Evolutionary conservation across 2,888 invertebrate genomes (phyloP).

Genomic region (Plemyria rubiginata): DNA sequence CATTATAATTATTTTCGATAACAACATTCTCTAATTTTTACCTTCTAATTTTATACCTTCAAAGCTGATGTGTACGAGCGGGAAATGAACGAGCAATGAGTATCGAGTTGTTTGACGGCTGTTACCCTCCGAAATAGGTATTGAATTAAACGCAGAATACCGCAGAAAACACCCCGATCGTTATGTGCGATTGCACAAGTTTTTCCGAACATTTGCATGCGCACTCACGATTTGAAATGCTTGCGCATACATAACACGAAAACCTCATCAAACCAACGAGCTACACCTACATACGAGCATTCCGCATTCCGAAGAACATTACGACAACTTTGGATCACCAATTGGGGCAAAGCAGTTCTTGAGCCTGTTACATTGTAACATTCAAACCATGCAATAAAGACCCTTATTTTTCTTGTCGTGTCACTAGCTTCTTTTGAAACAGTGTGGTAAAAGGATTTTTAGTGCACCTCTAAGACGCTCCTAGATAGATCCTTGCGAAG

Average conservation of each 20-base stretch:
- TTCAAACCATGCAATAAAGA: background rate
- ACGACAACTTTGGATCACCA: conserved; percentile 15
- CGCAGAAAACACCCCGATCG: conserved; percentile 26
- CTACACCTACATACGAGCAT: conserved; percentile 16
- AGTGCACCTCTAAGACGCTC: too few relatives aligned
- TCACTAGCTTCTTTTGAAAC: too few relatives aligned
- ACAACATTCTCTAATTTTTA: too few relatives aligned
- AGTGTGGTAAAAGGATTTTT: too few relatives aligned
- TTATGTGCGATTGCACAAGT: conserved; percentile 38
- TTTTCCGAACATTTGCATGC: conserved; percentile 32
- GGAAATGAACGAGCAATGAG: too few relatives aligned
- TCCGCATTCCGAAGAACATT: conserved; percentile 27
- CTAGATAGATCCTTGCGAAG: too few relatives aligned
- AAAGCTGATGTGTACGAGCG: too few relatives aligned
- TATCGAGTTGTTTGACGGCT: too few relatives aligned
- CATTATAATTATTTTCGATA: background rate
- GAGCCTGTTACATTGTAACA: background rate
- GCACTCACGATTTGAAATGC: conserved; percentile 26
- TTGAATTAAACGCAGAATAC: conserved; percentile 17
- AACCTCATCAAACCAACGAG: conserved; percentile 16
- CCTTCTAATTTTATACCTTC: too few relatives aligned
- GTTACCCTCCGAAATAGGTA: too few relatives aligned
- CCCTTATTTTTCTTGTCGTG: background rate
- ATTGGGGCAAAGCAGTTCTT: conserved; percentile 6
- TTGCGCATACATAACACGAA: conserved; percentile 28